These are phyloP conservation scores for Trematomus bernacchii DNA, from an alignment of 2,797 vertebrate species.

Conservation along the genomic window DNA sequence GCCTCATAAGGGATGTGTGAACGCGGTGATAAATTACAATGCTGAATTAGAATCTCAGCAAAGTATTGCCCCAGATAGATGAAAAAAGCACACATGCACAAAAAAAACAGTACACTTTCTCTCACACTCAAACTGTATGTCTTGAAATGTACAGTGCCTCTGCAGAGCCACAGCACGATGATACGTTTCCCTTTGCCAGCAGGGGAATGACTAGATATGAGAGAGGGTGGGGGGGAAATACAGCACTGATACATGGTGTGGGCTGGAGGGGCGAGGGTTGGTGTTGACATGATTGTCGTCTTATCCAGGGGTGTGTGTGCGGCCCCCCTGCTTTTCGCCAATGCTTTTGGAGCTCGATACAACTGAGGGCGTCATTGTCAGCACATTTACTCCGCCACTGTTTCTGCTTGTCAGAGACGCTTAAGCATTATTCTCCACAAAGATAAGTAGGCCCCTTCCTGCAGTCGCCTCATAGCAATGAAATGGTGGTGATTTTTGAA, in stretches of 20 bases:
- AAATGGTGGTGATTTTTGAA: constrained; percentile 68
- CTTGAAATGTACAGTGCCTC: constrained; percentile 49
- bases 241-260: neutral
- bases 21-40: constrained; percentile 53
- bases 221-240: neutral
- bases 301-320: constrained; percentile 1
- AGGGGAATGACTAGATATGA: constrained; percentile 23
- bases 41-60: constrained; percentile 71
- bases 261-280: neutral
- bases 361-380: constrained; percentile 74
- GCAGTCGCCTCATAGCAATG: constrained; percentile 61
- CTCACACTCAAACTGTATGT: constrained; percentile 34
- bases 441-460: constrained; percentile 71
- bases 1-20: constrained; percentile 54
- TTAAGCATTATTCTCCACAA: constrained; percentile 57
- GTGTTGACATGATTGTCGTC: constrained; percentile 19
- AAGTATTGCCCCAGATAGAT: constrained; percentile 71
- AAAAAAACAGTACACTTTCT: constrained; percentile 7
- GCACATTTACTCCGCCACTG: constrained; percentile 60
- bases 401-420: constrained; percentile 70
- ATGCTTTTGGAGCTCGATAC: constrained; percentile 56
- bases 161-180: constrained; percentile 45
- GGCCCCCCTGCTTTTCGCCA: constrained; percentile 47
- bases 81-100: constrained; percentile 40
- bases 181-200: constrained; percentile 25